Conservation (phyloP, 1,140 invertebrate genomes). For the honey bee (Apis mellifera) region Amel_HAv3.1 CM009936.2:14603501-14604000, state of each 20-base stretch:
- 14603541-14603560: no score
- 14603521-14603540: no score
- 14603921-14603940: neutral
- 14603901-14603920: constrained; percentile 15
- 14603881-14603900: neutral
- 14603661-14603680: no score
- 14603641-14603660: no score
- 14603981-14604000: constrained; percentile 10
- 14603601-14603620: no score
- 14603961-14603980: constrained; percentile 21
- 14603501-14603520: no score
- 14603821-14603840: neutral
- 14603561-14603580: no score
- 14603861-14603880: neutral
- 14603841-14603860: neutral
- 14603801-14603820: neutral
- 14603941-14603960: constrained; percentile 26
- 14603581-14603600: no score
- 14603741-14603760: neutral
- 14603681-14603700: no score
- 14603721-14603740: neutral
- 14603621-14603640: no score
- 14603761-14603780: neutral
- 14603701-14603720: no score
- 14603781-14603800: neutral